Percentiles rank a stretch among this genome's conserved stretches.
phyloP scores from a whole-genome alignment of 2,888 invertebrate species.

The Cyaniris semiargus region DNA sequence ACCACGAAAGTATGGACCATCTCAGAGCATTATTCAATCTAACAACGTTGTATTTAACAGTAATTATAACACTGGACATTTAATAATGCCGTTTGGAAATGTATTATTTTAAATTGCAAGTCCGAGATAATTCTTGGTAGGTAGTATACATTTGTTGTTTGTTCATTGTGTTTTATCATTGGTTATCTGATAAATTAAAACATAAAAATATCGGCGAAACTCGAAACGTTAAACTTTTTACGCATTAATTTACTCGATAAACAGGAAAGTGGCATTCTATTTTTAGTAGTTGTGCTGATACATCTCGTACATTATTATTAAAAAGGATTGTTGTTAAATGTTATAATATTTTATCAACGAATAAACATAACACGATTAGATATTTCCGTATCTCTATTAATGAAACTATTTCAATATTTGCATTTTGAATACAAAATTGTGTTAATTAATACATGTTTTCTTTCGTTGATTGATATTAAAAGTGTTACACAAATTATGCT shows the following conservation, averaged over 20 bases:
- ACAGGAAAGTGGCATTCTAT: background rate
- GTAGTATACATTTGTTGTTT: background rate
- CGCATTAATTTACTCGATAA: background rate
- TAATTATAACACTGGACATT: background rate
- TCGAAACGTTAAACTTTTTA: background rate
- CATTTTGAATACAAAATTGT: background rate
- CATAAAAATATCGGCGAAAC: background rate
- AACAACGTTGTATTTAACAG: background rate
- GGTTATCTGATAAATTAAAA: background rate
- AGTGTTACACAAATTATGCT: background rate
- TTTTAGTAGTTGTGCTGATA: background rate
- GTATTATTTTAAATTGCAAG: background rate
- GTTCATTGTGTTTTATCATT: background rate
- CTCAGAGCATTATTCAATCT: background rate
- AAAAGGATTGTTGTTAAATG: background rate
- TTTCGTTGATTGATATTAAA: background rate
- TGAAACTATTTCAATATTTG: background rate
- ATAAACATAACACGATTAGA: slow-evolving; percentile 1
- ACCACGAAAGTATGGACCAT: background rate
- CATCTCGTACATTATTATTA: background rate
- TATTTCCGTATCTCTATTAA: background rate
- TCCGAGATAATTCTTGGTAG: background rate
- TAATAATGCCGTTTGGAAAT: background rate
- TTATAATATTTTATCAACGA: slow-evolving; percentile 2
- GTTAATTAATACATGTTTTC: background rate